Evolutionary conservation across 2,797 vertebrate genomes (phyloP).

Genomic region (Anomalospiza imberbis): DNA sequence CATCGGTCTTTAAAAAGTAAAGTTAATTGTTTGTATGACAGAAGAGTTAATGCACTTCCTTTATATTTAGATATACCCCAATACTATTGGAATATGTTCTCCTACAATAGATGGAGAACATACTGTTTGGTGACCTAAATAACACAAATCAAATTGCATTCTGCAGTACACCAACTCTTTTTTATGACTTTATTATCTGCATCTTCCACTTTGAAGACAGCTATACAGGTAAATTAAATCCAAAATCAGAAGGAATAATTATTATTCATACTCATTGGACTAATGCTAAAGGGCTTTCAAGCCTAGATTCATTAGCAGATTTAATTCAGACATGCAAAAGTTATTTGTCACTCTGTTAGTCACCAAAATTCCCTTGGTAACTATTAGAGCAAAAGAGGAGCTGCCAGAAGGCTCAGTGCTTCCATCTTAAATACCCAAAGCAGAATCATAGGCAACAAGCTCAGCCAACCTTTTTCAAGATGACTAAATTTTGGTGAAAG

Average conservation of each 20-base stretch:
- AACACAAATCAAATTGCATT: not conserved
- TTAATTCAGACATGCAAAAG: not conserved
- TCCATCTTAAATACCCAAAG: not conserved
- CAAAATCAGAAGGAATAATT: not conserved
- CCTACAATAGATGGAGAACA: not conserved
- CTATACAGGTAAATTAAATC: not conserved
- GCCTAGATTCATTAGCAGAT: not conserved
- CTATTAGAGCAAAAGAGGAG: not conserved
- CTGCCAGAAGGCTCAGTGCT: not conserved
- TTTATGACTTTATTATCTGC: not conserved
- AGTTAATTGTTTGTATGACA: not conserved
- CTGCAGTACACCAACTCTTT: not conserved
- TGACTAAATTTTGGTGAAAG: not conserved
- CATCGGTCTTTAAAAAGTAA: not conserved
- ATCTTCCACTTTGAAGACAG: not conserved
- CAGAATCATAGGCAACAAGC: not conserved
- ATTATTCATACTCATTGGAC: not conserved
- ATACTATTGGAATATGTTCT: not conserved
- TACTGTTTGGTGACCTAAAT: not conserved
- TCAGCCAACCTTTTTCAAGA: not conserved
- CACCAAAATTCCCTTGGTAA: not conserved
- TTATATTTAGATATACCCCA: not conserved
- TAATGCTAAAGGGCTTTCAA: not conserved
- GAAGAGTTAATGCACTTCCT: not conserved
- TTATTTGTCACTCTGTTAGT: not conserved